These are phyloP conservation scores for Oceanodroma tethys DNA, from an alignment of 2,113 vertebrate species.

Conservation along the genomic window DNA sequence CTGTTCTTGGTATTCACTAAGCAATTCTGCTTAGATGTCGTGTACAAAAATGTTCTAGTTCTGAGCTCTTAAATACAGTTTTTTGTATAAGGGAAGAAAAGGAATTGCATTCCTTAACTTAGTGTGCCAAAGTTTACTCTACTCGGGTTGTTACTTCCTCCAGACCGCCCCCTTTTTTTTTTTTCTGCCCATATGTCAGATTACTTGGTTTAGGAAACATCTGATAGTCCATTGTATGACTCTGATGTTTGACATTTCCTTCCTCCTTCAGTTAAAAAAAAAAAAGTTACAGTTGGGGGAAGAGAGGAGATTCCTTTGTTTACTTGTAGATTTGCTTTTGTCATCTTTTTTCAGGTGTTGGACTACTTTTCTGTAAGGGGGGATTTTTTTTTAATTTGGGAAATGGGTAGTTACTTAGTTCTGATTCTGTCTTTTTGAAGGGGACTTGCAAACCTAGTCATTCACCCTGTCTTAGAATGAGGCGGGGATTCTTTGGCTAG, in stretches of 20 bases:
- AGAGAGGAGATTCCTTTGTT: background rate
- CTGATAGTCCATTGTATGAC: constrained; percentile 28
- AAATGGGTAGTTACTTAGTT: background rate
- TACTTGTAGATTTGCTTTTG: background rate
- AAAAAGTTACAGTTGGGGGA: background rate
- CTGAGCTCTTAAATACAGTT: background rate
- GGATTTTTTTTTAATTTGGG: background rate
- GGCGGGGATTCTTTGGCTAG: background rate
- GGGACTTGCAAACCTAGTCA: background rate
- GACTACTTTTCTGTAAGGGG: background rate
- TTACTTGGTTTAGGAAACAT: constrained; percentile 37
- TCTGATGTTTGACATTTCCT: constrained; percentile 47
- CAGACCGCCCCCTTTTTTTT: background rate
- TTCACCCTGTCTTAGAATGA: background rate
- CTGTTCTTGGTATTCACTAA: background rate
- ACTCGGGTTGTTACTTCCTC: background rate
- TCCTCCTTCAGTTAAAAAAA: background rate
- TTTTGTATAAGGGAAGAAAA: background rate
- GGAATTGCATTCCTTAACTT: background rate
- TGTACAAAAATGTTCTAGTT: background rate
- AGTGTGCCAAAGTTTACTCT: background rate
- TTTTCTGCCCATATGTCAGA: background rate
- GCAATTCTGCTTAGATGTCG: background rate
- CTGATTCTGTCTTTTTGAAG: background rate
- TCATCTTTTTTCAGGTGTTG: background rate